Base-by-base conservation (phyloP, 2,797 vertebrate species). In the Graptemys geographica region DNA sequence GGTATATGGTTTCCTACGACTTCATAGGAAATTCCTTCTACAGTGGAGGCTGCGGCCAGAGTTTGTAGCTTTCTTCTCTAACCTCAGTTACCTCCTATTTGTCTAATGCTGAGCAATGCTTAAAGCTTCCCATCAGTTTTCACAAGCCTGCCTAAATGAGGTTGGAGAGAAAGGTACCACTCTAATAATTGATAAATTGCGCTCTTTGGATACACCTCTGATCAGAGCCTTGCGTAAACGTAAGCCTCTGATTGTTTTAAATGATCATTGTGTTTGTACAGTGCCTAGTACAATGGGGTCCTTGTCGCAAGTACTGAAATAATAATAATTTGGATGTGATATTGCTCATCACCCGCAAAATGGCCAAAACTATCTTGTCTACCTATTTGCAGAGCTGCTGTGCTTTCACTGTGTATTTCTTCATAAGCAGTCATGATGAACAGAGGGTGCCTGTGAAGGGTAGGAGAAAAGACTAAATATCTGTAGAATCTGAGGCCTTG, bases 11-110 rank as follows among this genome's bases (percentile, higher is more conserved):
- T 96, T 95, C 90, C 92, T 90, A 92, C 56, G 65, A 94, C 28
- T 89, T 94, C 94, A 89, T 6, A 96, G 96, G 93, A 95, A 96
- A 89, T 57, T 33, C 18, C 93, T 96, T 78, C 82, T 69, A 59
- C 81, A 41, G n/a, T 55, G 56, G 59, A 95, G 94, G 91, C 93
- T 96, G 94, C 94, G 96, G 95, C 90, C 91, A 51, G 79, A 87
- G 56, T 96, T 89, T 96, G 86, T 87, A 88, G 89, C 72, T 83
- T 23, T 90, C 85, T 52, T 47, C 76, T 92, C 90, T 33, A 49
- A 87, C 79, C 85, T 91, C 86, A 55, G 33, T 95, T 95, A 81
- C 89, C 92, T 86, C 19, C 78, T 91, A 86, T 88, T 72, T 74
- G 74, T 86, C 55, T 65, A 0, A 88, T 81, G 81, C 89, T 90